Evolutionary conservation across 2,797 vertebrate genomes (phyloP), one percentile per base, ranked within the genome.

Genomic region (Coccyzus lansbergi): DNA sequence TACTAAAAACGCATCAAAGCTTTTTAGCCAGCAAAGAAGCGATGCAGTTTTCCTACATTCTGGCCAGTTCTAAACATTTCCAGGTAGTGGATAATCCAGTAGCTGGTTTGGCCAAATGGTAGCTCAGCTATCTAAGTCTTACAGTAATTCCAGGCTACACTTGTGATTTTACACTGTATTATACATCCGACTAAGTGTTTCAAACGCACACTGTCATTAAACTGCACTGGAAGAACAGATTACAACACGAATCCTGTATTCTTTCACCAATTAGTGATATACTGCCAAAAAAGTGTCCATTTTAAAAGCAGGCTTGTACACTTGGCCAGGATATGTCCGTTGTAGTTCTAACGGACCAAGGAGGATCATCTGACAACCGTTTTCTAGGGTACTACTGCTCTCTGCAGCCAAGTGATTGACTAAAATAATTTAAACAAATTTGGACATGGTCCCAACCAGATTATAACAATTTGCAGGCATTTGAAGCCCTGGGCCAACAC

Each of bases 391-490:
- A 79, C 51, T 74, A 93, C 91, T 34, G 56, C 63, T 82, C 55
- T 81, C 59, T 28, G 51, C 63, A 90, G 77, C 40, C 33, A 49
- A 89, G 55, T 1, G 38, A 62, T 24, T 38, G 49, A 79, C 67
- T 85, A 63, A 91, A 88, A 95, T 90, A 91, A 72, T 94, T 91
- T 56, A 67, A 84, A 94, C 40, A 90, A 86, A 88, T 86, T 86
- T 91, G 91, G 88, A 94, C 34, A 74, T 36, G 63, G 33, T 70
- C 74, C 67, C 12, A 60, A 88, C n/a, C 58, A 95, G 86, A 88
- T 93, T 93, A 78, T 68, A 92, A 76, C 65, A 70, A 83, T 90
- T 95, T 94, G 40, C 79, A 95, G 88, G 85, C 88, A 96, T 64
- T 38, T 76, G 81, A 91, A 93, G 89, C 70, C 72, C 70, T 70